Percentiles rank a stretch among this genome's conserved stretches.
Evolutionary conservation across 2,888 invertebrate species (phyloP).

Genomic region (Ernsta delagoae): DNA sequence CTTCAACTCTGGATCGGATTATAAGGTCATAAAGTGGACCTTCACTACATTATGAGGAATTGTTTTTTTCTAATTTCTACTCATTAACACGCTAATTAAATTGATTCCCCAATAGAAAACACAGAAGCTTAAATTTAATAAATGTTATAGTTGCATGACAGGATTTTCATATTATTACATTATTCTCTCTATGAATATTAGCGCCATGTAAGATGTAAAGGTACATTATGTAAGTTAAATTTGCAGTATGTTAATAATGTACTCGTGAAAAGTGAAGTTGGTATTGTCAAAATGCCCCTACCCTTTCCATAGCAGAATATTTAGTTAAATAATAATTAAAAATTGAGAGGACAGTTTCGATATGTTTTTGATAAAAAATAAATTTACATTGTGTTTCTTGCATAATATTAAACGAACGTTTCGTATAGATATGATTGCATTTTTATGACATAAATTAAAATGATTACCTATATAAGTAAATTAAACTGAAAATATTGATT

Average conservation of each 20-base stretch:
- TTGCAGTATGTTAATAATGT: conserved; percentile 21
- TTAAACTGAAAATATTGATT: too few species aligned
- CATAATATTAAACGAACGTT: conserved; percentile 44
- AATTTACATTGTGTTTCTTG: conserved; percentile 45
- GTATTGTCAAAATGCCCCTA: conserved; percentile 17
- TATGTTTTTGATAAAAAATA: conserved; percentile 42
- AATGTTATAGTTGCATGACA: conserved; percentile 31
- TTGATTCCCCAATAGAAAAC: conserved; percentile 11
- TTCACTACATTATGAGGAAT: too few species aligned
- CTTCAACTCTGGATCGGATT: too few species aligned
- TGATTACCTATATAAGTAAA: too few species aligned
- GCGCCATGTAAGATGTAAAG: conserved; percentile 29
- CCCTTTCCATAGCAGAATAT: conserved; percentile 12
- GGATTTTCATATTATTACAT: conserved; percentile 19
- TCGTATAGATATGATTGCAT: conserved; percentile 32
- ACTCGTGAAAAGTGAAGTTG: conserved; percentile 18
- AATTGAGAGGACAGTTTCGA: conserved; percentile 30
- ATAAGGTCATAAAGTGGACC: too few species aligned
- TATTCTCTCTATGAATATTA: conserved; percentile 29
- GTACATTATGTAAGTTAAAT: conserved; percentile 23
- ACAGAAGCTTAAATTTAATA: conserved; percentile 23
- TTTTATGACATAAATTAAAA: conserved; percentile 27
- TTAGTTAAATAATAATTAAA: conserved; percentile 7
- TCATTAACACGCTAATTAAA: conserved; percentile 11
- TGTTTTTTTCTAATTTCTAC: too few species aligned